phyloP scores from a whole-genome alignment of 2,888 invertebrate species.

The Alviniconcha strummeri region DNA sequence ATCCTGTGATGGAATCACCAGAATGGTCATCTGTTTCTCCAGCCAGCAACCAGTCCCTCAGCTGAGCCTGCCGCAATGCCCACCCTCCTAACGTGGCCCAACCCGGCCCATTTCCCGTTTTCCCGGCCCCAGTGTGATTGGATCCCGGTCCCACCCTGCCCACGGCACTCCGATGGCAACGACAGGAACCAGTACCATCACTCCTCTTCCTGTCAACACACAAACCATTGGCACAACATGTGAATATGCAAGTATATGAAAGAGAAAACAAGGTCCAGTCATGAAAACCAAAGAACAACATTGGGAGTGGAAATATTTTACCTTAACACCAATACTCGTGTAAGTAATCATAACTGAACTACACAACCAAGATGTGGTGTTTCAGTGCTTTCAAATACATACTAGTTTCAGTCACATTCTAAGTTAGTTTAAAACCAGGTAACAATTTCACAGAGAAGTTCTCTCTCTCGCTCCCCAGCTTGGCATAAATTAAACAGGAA shows the following conservation, averaged over 20 bases:
- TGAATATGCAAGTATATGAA: not conserved
- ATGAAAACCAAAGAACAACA: not conserved
- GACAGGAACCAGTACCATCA: constrained; percentile 25
- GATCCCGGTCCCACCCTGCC: constrained; percentile 40
- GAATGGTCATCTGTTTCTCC: not conserved
- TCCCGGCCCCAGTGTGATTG: constrained; percentile 53
- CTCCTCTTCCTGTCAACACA: constrained; percentile 51
- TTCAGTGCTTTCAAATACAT: not conserved
- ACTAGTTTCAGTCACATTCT: not conserved
- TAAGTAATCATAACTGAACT: no score
- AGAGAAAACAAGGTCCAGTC: no score
- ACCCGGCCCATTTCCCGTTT: constrained; percentile 57
- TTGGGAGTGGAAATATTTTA: not conserved
- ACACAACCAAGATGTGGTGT: no score
- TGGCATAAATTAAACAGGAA: not conserved
- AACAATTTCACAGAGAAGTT: not conserved
- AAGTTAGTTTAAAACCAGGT: not conserved
- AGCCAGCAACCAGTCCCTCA: constrained; percentile 15
- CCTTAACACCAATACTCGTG: not conserved
- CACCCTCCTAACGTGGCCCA: constrained; percentile 59
- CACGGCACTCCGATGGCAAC: not conserved
- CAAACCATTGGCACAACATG: constrained; percentile 11
- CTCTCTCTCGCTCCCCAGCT: no score
- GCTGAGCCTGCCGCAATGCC: constrained; percentile 48
- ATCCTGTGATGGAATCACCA: not conserved